phyloP scores from a whole-genome alignment of 1,140 invertebrate genomes.

The Lucilia cuprina region DNA sequence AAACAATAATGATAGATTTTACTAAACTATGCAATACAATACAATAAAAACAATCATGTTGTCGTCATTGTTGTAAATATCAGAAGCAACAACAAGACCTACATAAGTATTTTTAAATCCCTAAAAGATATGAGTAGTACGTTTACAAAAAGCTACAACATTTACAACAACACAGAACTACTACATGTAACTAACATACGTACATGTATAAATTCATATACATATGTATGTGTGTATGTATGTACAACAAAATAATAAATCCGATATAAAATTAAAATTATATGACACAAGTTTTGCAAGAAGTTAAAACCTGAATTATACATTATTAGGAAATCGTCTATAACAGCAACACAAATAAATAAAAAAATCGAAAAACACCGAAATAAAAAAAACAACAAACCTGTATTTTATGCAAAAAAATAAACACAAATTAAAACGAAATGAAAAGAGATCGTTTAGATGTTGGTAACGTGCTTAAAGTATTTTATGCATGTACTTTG shows the following conservation, averaged over 20 bases:
- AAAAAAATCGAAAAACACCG: neutral
- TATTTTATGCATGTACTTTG: neutral
- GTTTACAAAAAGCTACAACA: neutral
- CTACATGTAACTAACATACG: neutral
- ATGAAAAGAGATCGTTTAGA: neutral
- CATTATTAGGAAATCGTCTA: constrained; percentile 18
- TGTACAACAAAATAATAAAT: neutral
- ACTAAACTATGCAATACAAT: neutral
- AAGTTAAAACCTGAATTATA: constrained; percentile 31
- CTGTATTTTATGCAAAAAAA: neutral
- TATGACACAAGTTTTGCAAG: constrained; percentile 32
- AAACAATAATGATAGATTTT: neutral
- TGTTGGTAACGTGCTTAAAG: neutral
- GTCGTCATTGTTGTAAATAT: neutral
- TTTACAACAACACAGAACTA: neutral
- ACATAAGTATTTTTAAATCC: neutral
- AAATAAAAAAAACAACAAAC: neutral
- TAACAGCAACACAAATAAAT: neutral
- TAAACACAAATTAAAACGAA: neutral
- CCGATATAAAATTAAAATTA: constrained; percentile 5
- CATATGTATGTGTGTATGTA: too few species aligned
- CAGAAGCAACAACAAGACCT: neutral
- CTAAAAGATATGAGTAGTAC: neutral
- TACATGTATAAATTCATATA: neutral
- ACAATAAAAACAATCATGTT: neutral